Percentiles rank a stretch among this genome's conserved stretches.
These are phyloP conservation scores for Apamea monoglypha DNA, from an alignment of 2,888 invertebrate genomes.

Conservation along the genomic window DNA sequence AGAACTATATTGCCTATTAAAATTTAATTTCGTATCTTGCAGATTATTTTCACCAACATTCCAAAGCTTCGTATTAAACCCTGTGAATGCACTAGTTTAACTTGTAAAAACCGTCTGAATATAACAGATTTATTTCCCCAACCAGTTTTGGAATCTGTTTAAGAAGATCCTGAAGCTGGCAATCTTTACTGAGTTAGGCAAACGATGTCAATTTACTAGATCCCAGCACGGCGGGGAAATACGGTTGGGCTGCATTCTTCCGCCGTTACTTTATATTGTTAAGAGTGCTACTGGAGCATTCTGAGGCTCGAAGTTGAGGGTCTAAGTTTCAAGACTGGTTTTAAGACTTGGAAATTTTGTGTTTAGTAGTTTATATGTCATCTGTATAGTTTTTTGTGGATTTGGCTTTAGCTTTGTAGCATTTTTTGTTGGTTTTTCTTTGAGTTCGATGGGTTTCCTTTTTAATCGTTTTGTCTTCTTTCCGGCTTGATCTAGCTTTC, in stretches of 20 bases:
- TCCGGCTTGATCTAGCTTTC: background rate
- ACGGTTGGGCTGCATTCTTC: slow-evolving; percentile 13
- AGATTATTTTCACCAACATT: background rate
- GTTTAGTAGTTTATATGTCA: background rate
- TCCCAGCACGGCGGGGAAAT: slow-evolving; percentile 5
- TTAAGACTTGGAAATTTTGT: background rate
- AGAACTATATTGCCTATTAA: background rate
- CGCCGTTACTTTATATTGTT: slow-evolving; percentile 30
- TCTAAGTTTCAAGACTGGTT: slow-evolving; percentile 1
- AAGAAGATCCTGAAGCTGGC: background rate
- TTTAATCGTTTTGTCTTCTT: background rate
- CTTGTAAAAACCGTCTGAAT: background rate
- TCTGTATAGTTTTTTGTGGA: background rate
- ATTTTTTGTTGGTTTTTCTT: background rate
- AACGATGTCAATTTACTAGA: slow-evolving; percentile 45
- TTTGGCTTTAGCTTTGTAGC: background rate
- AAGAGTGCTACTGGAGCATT: slow-evolving; percentile 12
- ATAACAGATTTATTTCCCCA: slow-evolving; percentile 1
- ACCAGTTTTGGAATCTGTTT: slow-evolving; percentile 9
- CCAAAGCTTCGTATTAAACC: background rate
- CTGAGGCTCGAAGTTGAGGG: background rate
- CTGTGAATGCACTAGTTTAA: background rate
- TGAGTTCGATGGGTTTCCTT: background rate
- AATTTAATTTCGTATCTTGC: background rate
- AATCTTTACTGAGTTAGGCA: slow-evolving; percentile 36